Evolutionary conservation across 2,888 invertebrate species (phyloP).

Genomic region (Rhingia campestris): DNA sequence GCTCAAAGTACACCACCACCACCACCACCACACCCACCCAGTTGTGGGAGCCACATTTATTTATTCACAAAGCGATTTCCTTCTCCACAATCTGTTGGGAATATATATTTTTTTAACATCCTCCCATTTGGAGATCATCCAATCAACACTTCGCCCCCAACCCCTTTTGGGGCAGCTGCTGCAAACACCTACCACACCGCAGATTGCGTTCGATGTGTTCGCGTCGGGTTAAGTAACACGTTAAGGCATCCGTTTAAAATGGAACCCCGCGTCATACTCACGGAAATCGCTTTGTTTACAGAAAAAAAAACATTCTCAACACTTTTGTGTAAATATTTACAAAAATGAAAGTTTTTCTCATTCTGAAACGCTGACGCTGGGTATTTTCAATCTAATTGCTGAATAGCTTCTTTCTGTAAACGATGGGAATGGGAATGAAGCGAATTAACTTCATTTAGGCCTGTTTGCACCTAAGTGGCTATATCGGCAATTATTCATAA

Average conservation of each 20-base stretch:
- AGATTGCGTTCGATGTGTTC: conserved; percentile 7
- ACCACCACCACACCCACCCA: conserved; percentile 19
- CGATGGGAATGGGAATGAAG: background rate
- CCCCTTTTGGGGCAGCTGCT: background rate
- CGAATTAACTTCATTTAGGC: background rate
- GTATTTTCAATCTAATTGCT: conserved; percentile 19
- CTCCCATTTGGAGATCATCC: conserved; percentile 37
- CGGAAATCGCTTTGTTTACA: conserved; percentile 47
- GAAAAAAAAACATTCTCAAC: conserved; percentile 27
- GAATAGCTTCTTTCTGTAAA: conserved; percentile 1
- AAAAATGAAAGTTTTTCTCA: conserved; percentile 44
- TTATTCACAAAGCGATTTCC: conserved; percentile 31
- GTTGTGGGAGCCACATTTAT: conserved; percentile 24
- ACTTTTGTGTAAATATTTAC: conserved; percentile 57
- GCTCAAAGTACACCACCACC: too few species aligned
- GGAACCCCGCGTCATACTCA: conserved; percentile 1
- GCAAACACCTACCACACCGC: background rate
- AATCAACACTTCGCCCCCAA: conserved; percentile 19
- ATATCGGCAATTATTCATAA: conserved; percentile 35
- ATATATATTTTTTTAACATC: conserved; percentile 7
- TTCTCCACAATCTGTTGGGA: conserved; percentile 13
- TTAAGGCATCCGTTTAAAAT: conserved; percentile 38
- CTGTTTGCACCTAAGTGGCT: background rate
- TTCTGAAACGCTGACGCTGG: conserved; percentile 23
- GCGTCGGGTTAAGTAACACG: conserved; percentile 32